Evolutionary conservation across 2,113 vertebrate species (phyloP), one percentile per base, ranked within the genome.

Genomic region (Irena cyanogastra): DNA sequence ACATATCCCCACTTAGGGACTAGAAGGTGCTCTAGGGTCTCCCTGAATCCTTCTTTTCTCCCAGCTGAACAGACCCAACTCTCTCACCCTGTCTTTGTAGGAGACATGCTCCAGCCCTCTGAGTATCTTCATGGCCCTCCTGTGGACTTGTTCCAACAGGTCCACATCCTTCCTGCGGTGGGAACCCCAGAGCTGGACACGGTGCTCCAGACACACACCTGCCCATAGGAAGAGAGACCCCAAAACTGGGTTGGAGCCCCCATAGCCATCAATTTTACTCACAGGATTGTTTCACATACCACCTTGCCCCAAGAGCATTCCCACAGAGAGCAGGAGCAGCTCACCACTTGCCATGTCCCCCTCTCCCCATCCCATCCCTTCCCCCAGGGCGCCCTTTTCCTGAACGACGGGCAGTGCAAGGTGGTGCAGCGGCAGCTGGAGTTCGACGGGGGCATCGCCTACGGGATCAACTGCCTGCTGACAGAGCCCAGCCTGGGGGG

Each of bases 401-500:
- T 99, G 31, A 99, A 99, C 0, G 92, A 97, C 3, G 97, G 97
- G 21, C 97, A 49, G 24, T 99, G 99, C 83, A 98, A 95, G 52
- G 98, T 99, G 26, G 78, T 98, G 49, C 98, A 99, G 96, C 97
- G 99, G 75, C 98, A 98, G 83, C 97, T 99, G 16, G 27, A 97
- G 35, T 99, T 99, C 7, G 97, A 97, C 1, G 92, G 96, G 1
- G 99, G 99, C 5, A 82, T 99, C 1, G 98, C 98, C 54, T 99
- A 99, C 0, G 99, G 99, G 30, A 99, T 99, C 23, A 71, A 99
- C 98, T 99, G 99, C 93, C 95, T 99, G 75, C 97, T 99, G 95
- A 97, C 89, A 4, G 98, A 99, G 52, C 98, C 99, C 80, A 98
- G 98, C 60, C 95, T 99, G 3, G 99, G 99, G 2, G 99, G 98